Evolutionary conservation across 2,113 vertebrate genomes (phyloP).

Genomic region (Limanda limanda): DNA sequence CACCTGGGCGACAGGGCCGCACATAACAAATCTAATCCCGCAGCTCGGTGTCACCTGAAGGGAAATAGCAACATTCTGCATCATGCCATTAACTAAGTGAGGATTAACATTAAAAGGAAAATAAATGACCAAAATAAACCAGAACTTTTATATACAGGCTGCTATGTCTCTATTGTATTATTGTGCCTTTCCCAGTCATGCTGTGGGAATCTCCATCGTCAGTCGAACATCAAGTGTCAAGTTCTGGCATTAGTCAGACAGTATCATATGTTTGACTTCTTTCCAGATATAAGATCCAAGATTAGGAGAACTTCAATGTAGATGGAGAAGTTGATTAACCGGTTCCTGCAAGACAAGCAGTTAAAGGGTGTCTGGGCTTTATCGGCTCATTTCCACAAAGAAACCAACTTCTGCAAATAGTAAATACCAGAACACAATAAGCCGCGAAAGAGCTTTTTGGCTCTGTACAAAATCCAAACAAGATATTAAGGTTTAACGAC

Average conservation of each 20-base stretch:
- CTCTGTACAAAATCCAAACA: neutral
- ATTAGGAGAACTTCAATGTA: neutral
- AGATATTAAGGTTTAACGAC: no score
- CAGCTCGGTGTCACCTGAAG: neutral
- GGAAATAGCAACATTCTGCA: neutral
- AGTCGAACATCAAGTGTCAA: neutral
- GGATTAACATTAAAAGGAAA: neutral
- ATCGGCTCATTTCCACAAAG: no score
- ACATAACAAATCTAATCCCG: slow-evolving; percentile 3
- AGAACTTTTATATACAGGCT: neutral
- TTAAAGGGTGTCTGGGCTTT: neutral
- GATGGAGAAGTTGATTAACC: neutral
- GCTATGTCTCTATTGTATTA: neutral
- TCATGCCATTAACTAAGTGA: neutral
- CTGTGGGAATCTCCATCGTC: neutral
- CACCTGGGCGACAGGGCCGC: slow-evolving; percentile 7
- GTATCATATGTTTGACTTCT: neutral
- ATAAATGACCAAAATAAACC: neutral
- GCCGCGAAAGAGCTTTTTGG: no score
- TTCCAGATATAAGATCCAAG: neutral
- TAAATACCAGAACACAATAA: no score
- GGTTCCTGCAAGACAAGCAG: neutral
- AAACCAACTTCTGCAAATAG: no score
- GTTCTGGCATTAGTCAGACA: neutral
- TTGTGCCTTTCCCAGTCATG: slow-evolving; percentile 31